phyloP scores from a whole-genome alignment of 2,888 invertebrate genomes.

The Spilarctia lutea region DNA sequence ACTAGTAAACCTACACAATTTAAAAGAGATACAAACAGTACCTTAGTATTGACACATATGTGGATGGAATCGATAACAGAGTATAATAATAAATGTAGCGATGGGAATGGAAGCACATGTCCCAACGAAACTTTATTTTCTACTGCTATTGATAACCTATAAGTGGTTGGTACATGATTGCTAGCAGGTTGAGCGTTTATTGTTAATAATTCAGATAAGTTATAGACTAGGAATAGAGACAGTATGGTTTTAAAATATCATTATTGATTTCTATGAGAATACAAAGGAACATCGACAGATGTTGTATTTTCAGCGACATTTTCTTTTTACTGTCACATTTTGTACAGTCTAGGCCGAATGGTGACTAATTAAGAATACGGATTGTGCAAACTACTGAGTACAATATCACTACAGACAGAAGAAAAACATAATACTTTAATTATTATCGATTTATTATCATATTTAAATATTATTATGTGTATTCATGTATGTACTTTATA shows the following conservation, averaged over 20 bases:
- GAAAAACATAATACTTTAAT: no score
- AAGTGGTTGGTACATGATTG: conserved; percentile 28
- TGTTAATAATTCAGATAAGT: conserved; percentile 26
- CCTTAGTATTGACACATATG: conserved; percentile 11
- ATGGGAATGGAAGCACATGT: conserved; percentile 48
- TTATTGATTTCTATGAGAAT: not conserved
- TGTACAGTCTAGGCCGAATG: not conserved
- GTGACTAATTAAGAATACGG: no score
- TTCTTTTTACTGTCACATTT: not conserved
- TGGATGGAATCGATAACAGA: conserved; percentile 27
- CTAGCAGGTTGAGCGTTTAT: conserved; percentile 23
- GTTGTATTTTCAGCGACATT: not conserved
- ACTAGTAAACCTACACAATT: not conserved
- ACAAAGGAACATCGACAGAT: not conserved
- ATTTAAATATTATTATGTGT: no score
- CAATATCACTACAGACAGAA: no score
- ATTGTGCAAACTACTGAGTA: no score
- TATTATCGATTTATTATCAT: no score
- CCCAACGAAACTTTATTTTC: conserved; percentile 38
- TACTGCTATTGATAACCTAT: conserved; percentile 36
- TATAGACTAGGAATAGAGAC: not conserved
- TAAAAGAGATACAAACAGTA: conserved; percentile 4
- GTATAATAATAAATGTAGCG: conserved; percentile 31
- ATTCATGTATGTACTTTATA: no score
- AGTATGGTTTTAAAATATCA: not conserved